Evolutionary conservation across 2,888 invertebrate species (phyloP).

Genomic region (Lithophane leautieri): DNA sequence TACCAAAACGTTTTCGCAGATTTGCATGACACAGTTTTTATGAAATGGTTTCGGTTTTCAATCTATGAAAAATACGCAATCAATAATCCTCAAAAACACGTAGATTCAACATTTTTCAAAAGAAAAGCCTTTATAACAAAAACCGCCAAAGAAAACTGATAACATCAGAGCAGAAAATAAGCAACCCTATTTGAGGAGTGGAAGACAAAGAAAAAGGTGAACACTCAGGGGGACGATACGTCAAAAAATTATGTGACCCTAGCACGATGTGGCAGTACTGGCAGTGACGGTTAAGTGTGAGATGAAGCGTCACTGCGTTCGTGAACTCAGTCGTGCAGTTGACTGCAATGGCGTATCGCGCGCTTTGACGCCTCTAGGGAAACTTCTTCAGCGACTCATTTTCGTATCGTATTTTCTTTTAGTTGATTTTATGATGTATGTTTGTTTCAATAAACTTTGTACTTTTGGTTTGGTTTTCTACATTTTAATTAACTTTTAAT

Average conservation of each 20-base stretch:
- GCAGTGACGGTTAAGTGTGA: slow-evolving; percentile 36
- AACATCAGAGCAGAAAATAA: slow-evolving; percentile 65
- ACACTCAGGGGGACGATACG: slow-evolving; percentile 80
- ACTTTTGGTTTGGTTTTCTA: not conserved
- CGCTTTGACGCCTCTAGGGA: slow-evolving; percentile 35
- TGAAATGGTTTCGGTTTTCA: not conserved
- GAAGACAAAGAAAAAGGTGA: slow-evolving; percentile 81
- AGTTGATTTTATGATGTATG: slow-evolving; percentile 3
- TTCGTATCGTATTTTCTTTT: slow-evolving; percentile 25
- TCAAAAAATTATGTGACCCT: slow-evolving; percentile 83
- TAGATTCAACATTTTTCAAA: not conserved
- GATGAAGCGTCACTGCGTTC: slow-evolving; percentile 41
- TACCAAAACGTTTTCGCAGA: not conserved
- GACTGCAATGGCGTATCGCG: slow-evolving; percentile 52
- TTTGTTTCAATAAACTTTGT: slow-evolving; percentile 5
- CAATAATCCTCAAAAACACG: not conserved
- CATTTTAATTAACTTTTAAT: not conserved
- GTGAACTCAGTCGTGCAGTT: slow-evolving; percentile 58
- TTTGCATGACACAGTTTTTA: not conserved
- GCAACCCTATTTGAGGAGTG: slow-evolving; percentile 77
- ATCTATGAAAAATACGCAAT: not conserved
- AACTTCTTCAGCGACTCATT: slow-evolving; percentile 11
- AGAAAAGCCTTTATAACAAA: slow-evolving; percentile 2
- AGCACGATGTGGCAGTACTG: slow-evolving; percentile 53
- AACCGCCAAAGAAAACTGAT: slow-evolving; percentile 36